Evolutionary conservation across 2,888 invertebrate species (phyloP), one percentile per base, ranked within the genome.

Genomic region (Agrochola litura): DNA sequence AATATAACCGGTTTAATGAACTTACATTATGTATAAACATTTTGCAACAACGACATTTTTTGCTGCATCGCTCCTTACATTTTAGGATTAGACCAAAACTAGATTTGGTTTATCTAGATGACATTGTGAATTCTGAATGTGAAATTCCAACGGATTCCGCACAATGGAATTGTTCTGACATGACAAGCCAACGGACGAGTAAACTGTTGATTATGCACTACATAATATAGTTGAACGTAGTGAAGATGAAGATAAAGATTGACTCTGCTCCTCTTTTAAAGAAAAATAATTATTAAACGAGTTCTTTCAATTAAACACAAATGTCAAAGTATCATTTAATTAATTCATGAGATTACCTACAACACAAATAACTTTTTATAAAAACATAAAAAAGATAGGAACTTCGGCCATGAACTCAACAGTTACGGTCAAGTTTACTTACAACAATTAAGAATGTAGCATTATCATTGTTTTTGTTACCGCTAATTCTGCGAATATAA

Each of bases 101-200:
- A 70, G 66, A 89, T 81, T 78, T 77, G 43, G 66, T 78, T 78
- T 81, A 88, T 87, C 86, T 84, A 54, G 84, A 88, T 84, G 89
- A 84, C 82, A 81, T 88, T 85, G 65, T 73, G 71, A 73, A 77
- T 75, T 78, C 60, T 74, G 19, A 71, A 84, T 76, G 77, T 75
- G 60, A 52, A 79, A 82, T 82, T 73, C 73, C 63, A 64, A 72
- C 67, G 74, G 56, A 85, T 69, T 71, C 69, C 19, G 25, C 41
- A 81, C 84, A 83, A 76, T 80, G 66, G 82, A 74, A 79, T 81
- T 73, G 56, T 81, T 83, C 65, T 72, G 75, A 71, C 30, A 37
- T 41, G 60, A 56, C 84, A 66, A 37, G 30, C 41, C 8, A 43
- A 64, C 19, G 9, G 37, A 16, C 16, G 22, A 54, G 14, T 58